Conservation (phyloP, 2,797 vertebrate species). For the Petrocephalus schoutedeni region DNA sequence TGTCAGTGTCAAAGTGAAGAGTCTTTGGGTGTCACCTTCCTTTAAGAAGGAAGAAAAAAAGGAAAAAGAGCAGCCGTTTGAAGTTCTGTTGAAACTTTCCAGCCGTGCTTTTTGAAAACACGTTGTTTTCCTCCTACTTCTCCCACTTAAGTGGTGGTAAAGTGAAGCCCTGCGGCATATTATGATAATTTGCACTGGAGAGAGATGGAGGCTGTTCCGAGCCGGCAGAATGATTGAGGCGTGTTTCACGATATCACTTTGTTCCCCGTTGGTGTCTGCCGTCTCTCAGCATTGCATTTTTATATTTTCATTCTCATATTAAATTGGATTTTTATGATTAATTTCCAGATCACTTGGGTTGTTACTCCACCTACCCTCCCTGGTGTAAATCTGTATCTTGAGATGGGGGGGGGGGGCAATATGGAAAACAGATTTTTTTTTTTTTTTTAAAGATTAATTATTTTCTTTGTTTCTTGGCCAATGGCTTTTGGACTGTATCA, state of each 20-base stretch:
- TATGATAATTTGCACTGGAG: conserved; percentile 10
- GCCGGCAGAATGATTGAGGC: conserved; percentile 20
- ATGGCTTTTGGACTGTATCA: neutral
- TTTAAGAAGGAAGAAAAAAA: neutral
- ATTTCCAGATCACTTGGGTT: conserved; percentile 20
- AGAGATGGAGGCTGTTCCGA: conserved; percentile 8
- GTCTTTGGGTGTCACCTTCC: conserved; percentile 30
- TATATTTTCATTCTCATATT: conserved; percentile 2
- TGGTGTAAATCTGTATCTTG: neutral
- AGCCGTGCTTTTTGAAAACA: neutral
- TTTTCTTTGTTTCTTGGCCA: neutral
- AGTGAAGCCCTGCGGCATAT: conserved; percentile 1
- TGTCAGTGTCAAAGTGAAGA: conserved; percentile 32
- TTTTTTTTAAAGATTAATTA: neutral
- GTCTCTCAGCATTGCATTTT: neutral
- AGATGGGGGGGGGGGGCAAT: neutral
- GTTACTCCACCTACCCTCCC: conserved; percentile 15
- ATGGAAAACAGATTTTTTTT: neutral
- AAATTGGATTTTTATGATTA: neutral
- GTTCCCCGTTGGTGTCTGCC: neutral
- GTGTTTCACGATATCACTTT: conserved; percentile 14
- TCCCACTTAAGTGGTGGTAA: conserved; percentile 4
- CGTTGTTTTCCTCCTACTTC: neutral
- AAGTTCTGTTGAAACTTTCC: conserved; percentile 1
- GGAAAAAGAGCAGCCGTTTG: neutral